phyloP scores from a whole-genome alignment of 1,140 invertebrate genomes.

The Orchestia grillus region DNA sequence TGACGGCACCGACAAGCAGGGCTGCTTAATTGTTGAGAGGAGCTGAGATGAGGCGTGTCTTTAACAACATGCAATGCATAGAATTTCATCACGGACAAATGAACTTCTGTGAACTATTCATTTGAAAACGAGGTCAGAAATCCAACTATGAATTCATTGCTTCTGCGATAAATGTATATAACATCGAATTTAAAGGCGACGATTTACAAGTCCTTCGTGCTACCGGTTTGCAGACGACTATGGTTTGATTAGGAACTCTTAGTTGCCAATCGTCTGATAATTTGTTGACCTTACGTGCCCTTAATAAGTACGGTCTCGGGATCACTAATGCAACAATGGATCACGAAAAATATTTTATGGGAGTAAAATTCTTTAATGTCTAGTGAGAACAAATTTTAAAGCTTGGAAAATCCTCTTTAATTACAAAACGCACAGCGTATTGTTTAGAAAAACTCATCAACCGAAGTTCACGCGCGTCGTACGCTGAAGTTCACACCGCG shows the following conservation, averaged over 20 bases:
- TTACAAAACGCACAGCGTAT: no score
- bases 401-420: no score
- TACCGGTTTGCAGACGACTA: neutral
- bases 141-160: neutral
- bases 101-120: neutral
- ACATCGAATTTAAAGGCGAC: neutral
- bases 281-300: neutral
- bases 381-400: no score
- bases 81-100: neutral
- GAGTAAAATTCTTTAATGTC: no score
- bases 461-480: no score
- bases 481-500: no score
- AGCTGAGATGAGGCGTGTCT: neutral
- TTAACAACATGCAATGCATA: neutral
- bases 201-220: neutral
- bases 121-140: neutral
- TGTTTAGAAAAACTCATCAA: no score
- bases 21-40: neutral
- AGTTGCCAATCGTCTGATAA: neutral
- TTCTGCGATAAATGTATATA: neutral
- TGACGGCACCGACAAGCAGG: neutral
- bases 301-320: no score
- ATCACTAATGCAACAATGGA: no score
- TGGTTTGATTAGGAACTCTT: neutral
- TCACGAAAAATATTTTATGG: no score